Conservation (phyloP, 2,797 vertebrate species). For the Adrianichthys oophorus region DNA sequence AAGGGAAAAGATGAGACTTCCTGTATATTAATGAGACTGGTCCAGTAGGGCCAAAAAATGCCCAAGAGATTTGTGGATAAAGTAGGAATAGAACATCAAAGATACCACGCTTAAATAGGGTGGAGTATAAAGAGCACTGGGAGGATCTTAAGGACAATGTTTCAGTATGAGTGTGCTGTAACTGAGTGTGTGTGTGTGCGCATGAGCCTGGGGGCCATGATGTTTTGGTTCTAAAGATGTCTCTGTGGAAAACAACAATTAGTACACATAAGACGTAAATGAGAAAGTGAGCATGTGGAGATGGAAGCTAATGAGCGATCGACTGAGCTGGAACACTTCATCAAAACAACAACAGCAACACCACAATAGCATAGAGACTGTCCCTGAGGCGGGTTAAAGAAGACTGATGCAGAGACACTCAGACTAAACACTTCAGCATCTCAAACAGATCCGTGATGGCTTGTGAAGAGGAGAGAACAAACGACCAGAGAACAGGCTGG, state of each 20-base stretch:
- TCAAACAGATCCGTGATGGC: slow-evolving; percentile 51
- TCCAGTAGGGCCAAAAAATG: slow-evolving; percentile 42
- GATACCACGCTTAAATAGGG: slow-evolving; percentile 37
- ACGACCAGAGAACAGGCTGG: slow-evolving; percentile 9
- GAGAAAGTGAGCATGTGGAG: slow-evolving; percentile 27
- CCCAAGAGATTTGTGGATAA: slow-evolving; percentile 52
- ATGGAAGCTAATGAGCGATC: slow-evolving; percentile 39
- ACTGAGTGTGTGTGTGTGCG: slow-evolving; percentile 19
- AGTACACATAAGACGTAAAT: slow-evolving; percentile 46
- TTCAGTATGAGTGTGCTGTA: slow-evolving; percentile 23
- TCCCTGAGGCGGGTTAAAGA: slow-evolving; percentile 46
- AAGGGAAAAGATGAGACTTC: slow-evolving; percentile 23
- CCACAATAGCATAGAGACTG: slow-evolving; percentile 31
- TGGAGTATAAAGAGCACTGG: slow-evolving; percentile 42
- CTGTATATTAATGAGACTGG: slow-evolving; percentile 52
- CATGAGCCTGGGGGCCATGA: slow-evolving; percentile 40
- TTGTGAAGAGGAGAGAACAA: slow-evolving; percentile 10
- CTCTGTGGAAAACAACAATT: slow-evolving; percentile 66
- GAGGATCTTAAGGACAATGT: slow-evolving; percentile 53
- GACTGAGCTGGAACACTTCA: slow-evolving; percentile 31
- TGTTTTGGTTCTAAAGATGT: slow-evolving; percentile 59
- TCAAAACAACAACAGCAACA: slow-evolving; percentile 43
- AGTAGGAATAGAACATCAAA: slow-evolving; percentile 62
- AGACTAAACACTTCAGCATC: slow-evolving; percentile 46
- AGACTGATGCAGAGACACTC: slow-evolving; percentile 38